phyloP scores from a whole-genome alignment of 2,797 vertebrate genomes.

The Buceros bicornis region DNA sequence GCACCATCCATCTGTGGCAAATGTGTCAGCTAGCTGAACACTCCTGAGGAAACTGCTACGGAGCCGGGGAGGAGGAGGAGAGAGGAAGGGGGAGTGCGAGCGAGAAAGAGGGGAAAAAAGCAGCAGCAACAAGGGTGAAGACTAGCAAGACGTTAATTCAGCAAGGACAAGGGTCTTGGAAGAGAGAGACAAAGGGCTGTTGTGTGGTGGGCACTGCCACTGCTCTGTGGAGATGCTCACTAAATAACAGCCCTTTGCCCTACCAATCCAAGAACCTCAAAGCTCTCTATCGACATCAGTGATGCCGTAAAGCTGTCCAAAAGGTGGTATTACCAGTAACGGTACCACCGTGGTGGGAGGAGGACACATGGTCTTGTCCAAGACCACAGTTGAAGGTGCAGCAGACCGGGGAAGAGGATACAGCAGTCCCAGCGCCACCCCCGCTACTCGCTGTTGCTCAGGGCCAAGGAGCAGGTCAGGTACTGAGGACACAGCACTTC shows the following conservation, averaged over 20 bases:
- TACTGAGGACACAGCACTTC: accelerated
- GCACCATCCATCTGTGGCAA: constrained; percentile 92
- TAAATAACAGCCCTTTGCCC: background rate
- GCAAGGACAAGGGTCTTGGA: background rate
- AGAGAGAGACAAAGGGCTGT: background rate
- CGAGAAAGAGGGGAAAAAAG: background rate
- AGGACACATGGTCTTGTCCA: background rate
- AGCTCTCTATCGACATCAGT: background rate
- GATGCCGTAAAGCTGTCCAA: background rate
- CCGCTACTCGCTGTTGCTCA: background rate
- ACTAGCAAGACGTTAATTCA: background rate
- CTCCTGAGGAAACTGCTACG: constrained; percentile 74
- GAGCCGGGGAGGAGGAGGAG: constrained; percentile 11
- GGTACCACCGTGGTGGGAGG: background rate
- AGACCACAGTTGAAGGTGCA: background rate
- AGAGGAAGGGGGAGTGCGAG: background rate
- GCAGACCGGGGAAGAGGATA: background rate
- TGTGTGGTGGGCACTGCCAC: background rate
- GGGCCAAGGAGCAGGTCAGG: background rate
- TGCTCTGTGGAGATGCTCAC: accelerated
- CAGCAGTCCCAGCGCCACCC: accelerated
- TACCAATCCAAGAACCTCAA: background rate
- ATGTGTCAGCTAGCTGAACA: constrained; percentile 88
- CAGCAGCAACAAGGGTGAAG: background rate
- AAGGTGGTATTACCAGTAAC: background rate